phyloP scores from a whole-genome alignment of 2,888 invertebrate genomes.

The Oasisia sp. region DNA sequence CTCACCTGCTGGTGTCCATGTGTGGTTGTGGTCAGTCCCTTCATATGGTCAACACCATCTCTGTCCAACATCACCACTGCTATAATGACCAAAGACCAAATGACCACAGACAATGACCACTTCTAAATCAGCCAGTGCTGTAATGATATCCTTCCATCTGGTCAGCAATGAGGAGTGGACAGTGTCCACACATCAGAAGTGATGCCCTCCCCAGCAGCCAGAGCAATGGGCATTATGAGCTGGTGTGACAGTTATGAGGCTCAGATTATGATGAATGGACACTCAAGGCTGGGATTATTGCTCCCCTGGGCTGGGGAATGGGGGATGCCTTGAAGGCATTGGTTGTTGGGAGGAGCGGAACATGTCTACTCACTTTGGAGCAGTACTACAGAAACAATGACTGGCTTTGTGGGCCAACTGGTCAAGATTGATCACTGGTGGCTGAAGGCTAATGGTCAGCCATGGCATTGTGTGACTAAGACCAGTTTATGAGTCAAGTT shows the following conservation, averaged over 20 bases:
- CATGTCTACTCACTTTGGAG: background rate
- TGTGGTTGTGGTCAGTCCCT: background rate
- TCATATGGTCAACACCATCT: conserved; percentile 5
- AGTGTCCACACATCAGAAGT: background rate
- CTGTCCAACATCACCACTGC: background rate
- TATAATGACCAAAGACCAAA: background rate
- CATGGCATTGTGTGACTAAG: background rate
- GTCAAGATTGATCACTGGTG: background rate
- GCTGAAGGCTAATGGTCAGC: background rate
- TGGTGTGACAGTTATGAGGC: background rate
- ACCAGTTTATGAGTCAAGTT: background rate
- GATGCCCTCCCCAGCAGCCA: background rate
- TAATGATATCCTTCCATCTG: background rate
- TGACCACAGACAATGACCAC: background rate
- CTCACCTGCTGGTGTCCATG: background rate
- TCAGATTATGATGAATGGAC: background rate
- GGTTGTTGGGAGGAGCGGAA: background rate
- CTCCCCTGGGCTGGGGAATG: background rate
- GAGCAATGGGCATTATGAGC: background rate
- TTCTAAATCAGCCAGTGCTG: background rate
- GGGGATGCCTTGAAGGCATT: background rate
- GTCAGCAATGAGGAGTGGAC: background rate
- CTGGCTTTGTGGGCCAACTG: background rate
- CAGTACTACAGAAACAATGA: background rate
- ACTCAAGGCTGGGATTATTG: background rate